Conservation (phyloP, 2,888 invertebrate species). For the Cephalotes varians region DNA sequence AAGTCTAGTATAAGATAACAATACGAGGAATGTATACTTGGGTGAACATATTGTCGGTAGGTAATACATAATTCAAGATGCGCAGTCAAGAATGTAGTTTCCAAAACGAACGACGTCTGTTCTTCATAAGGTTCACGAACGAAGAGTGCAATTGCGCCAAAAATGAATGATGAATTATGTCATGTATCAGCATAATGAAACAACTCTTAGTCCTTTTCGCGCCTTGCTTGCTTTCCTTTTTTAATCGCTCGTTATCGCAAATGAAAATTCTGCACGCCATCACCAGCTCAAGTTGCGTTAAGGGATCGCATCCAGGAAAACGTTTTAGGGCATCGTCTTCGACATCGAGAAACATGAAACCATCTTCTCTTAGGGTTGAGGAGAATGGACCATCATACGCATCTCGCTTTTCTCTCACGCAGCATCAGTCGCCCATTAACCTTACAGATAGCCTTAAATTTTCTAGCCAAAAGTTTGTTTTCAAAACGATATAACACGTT, state of each 20-base stretch:
- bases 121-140: not conserved
- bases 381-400: slow-evolving; percentile 63
- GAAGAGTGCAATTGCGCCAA: not conserved
- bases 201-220: not conserved
- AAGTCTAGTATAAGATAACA: slow-evolving; percentile 21
- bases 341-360: slow-evolving; percentile 63
- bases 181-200: not conserved
- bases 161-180: slow-evolving; percentile 7
- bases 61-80: slow-evolving; percentile 37
- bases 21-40: slow-evolving; percentile 26
- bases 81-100: slow-evolving; percentile 41
- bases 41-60: slow-evolving; percentile 31
- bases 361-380: slow-evolving; percentile 55
- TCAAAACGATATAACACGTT: not conserved
- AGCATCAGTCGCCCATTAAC: slow-evolving; percentile 38
- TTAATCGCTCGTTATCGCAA: slow-evolving; percentile 46
- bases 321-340: slow-evolving; percentile 53
- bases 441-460: slow-evolving; percentile 9
- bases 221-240: not conserved
- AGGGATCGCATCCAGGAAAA: slow-evolving; percentile 36
- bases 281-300: slow-evolving; percentile 39
- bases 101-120: slow-evolving; percentile 30
- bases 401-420: slow-evolving; percentile 64
- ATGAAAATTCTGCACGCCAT: slow-evolving; percentile 37
- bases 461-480: not conserved